Evolutionary conservation across 2,888 invertebrate species (phyloP), one percentile per base, ranked within the genome.

Genomic region (Polyploca ridens): DNA sequence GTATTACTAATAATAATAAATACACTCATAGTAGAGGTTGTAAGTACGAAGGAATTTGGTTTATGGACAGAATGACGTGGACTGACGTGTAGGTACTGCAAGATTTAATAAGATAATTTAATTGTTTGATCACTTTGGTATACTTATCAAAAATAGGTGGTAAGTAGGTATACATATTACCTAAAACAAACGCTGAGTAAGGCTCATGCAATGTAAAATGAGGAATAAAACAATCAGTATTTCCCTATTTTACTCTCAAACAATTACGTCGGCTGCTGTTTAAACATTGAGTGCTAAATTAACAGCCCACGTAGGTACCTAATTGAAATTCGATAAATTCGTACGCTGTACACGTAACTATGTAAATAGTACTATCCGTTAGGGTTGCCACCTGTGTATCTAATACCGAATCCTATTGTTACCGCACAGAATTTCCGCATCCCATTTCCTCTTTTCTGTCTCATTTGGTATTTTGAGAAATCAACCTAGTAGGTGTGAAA

Each of bases 361-460:
- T 68, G 74, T 66, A 72, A 69, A 72, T 68, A 68, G 64, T 66
- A 62, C 67, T 70, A 69, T 71, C 62, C 69, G 70, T 69, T 72
- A 74, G 73, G 77, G 54, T 54, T 54, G 10, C n/a, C 10, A 19
- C 54, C 19, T 54, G 54, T n/a, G 19, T 54, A 19, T 16, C 6
- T 16, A 16, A 0, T 38, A 8, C 38, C 10, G 16, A 11, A 16
- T 16, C 6, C 16, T 49, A 14, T 38, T 38, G 10, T 7, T 35
- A 35, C 1, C 0, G 0, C 44, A 44, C 44, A 14, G 7, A 16
- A 16, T 14, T 10, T 10, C 54, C 19, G 54, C 54, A 19, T 54
- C 19, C 16, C n/a, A 54, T 19, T 54, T n/a, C 19, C 7, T 49
- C 14, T 54, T 14, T 19, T 19, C 0, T 8, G 10, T 54, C 10